Evolutionary conservation across 2,797 vertebrate species (phyloP).

Genomic region (Glossophaga mutica): DNA sequence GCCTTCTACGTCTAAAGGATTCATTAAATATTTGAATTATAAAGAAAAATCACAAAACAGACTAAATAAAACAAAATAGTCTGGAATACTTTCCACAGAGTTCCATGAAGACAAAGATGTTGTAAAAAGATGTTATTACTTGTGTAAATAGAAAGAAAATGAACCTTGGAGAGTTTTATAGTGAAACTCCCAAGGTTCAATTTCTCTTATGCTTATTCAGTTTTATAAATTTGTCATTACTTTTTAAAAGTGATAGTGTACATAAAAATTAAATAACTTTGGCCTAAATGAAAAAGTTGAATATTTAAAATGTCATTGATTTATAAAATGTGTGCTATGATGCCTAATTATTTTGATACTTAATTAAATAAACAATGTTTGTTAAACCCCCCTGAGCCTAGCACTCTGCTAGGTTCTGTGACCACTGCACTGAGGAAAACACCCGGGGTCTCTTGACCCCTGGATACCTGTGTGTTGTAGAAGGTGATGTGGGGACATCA

Average conservation of each 20-base stretch:
- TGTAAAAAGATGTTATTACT: background rate
- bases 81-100: background rate
- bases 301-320: background rate
- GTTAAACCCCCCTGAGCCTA: background rate
- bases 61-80: background rate
- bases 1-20: background rate
- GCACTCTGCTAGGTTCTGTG: background rate
- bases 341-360: background rate
- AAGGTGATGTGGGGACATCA: background rate
- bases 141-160: background rate
- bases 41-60: background rate
- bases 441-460: background rate
- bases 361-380: background rate
- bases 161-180: background rate
- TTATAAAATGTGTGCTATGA: background rate
- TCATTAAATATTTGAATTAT: background rate
- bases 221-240: background rate
- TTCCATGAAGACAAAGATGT: background rate
- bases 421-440: background rate
- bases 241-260: background rate
- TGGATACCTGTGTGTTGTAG: background rate
- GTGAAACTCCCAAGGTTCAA: background rate
- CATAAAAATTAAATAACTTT: background rate
- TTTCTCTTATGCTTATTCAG: background rate
- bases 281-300: background rate